Evolutionary conservation across 2,888 invertebrate genomes (phyloP), one percentile per base, ranked within the genome.

Genomic region (Fragum fragum): DNA sequence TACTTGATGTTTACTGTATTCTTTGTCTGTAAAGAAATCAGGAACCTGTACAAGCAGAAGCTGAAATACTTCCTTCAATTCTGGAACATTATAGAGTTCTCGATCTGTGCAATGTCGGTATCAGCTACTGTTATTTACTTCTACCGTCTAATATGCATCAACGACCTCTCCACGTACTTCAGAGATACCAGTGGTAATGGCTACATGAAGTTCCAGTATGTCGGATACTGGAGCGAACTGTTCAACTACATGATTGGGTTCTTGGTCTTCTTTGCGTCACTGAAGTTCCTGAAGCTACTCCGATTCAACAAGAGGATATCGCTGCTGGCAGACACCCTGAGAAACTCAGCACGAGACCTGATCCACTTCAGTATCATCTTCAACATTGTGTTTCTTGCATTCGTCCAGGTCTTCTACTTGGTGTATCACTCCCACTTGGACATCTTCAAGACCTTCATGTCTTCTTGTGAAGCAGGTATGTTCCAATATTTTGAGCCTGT

Each of bases 251-350:
- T 95, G 82, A 91, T 95, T 32, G 95, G 95, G n/a, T 94, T 94
- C 88, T 91, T 95, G n/a, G 94, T 95, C 42, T 95, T 95, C 91
- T 93, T 95, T 59, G 94, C 94, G 39, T 95, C 95, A 7, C 90
- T 95, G 79, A 95, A 95, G 89, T 95, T 95, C 91, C 92, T 95
- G 75, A 94, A 95, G 78, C 91, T 95, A 23, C 91, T 95, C 36
- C 91, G 95, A 77, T 95, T 95, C 92, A 95, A 95, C 90, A 93
- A 94, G 76, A 86, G 91, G 55, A 93, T 94, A 80, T 91, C 91
- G 42, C 79, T 94, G 83, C 83, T 94, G 74, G 92, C 93, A 0
- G 86, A 92, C 32, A 93, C 94, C 0, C 88, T 94, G 66, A 82
- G 86, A 59, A 89, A 91, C 78, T 91, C 92, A 3, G 88, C 92